phyloP scores from a whole-genome alignment of 2,113 vertebrate species.

The Xiphorhynchus elegans region DNA sequence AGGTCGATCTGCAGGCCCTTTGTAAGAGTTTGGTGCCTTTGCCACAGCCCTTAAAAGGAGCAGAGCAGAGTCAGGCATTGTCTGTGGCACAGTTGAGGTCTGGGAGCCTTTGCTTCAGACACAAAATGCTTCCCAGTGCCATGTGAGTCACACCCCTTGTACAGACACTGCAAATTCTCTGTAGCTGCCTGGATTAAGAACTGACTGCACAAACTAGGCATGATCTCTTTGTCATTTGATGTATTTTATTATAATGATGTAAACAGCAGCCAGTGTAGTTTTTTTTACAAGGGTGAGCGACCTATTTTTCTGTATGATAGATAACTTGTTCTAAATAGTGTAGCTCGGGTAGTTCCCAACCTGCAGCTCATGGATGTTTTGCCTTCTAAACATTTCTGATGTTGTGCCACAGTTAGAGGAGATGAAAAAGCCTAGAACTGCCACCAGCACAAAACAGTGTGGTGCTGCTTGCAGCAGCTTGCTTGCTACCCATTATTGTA shows the following conservation, averaged over 20 bases:
- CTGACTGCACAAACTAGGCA: not conserved
- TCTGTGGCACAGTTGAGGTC: not conserved
- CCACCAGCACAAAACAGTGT: not conserved
- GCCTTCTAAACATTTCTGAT: not conserved
- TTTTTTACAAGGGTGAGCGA: not conserved
- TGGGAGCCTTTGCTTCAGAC: not conserved
- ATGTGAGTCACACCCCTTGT: not conserved
- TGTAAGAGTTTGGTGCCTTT: not conserved
- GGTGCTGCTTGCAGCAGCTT: not conserved
- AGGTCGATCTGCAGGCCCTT: not conserved
- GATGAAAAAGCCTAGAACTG: not conserved
- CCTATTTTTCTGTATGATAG: not conserved
- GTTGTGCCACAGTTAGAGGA: not conserved
- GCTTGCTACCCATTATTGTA: not conserved
- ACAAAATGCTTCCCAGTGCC: not conserved
- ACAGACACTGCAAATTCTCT: not conserved
- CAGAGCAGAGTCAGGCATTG: not conserved
- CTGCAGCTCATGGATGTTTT: not conserved
- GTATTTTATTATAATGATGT: not conserved
- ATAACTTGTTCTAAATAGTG: not conserved
- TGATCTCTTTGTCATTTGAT: not conserved
- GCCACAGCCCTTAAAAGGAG: too few species aligned
- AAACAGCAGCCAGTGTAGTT: not conserved
- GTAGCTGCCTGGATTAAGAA: not conserved
- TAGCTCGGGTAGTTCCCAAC: not conserved